Percentiles rank a stretch among this genome's conserved stretches.
phyloP scores from a whole-genome alignment of 2,888 invertebrate species.

The Acrobasis consociella region DNA sequence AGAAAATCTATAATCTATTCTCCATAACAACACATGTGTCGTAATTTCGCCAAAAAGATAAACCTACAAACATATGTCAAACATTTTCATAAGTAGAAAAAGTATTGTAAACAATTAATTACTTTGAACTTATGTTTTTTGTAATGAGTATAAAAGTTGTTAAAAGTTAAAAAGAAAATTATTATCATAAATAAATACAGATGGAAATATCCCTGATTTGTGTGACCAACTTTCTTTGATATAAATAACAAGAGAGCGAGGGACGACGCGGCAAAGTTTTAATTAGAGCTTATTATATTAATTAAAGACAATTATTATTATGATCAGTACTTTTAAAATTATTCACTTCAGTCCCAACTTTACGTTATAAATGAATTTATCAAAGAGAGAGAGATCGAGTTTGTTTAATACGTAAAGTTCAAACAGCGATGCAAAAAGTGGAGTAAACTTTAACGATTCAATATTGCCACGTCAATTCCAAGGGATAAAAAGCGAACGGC shows the following conservation, averaged over 20 bases:
- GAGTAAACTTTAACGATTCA: slow-evolving; percentile 42
- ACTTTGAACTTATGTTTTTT: too few relatives aligned
- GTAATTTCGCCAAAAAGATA: too few relatives aligned
- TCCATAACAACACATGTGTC: too few relatives aligned
- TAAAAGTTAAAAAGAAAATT: neutral
- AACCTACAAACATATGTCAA: too few relatives aligned
- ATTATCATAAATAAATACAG: neutral
- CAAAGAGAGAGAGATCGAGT: slow-evolving; percentile 11
- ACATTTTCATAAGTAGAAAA: too few relatives aligned
- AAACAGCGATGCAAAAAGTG: slow-evolving; percentile 32
- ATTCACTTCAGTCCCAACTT: neutral
- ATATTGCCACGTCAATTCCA: slow-evolving; percentile 46
- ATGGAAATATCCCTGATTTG: slow-evolving; percentile 5
- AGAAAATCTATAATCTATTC: too few relatives aligned
- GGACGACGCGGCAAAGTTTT: slow-evolving; percentile 10
- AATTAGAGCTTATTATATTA: slow-evolving; percentile 15
- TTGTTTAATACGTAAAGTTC: slow-evolving; percentile 23
- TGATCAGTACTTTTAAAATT: neutral
- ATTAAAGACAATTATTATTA: slow-evolving; percentile 14
- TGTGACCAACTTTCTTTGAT: slow-evolving; percentile 13
- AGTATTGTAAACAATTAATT: too few relatives aligned
- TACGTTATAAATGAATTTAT: neutral
- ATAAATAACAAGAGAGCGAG: slow-evolving; percentile 8
- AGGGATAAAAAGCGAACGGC: slow-evolving; percentile 40
- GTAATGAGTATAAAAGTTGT: neutral